Evolutionary conservation across 2,113 vertebrate genomes (phyloP), one percentile per base, ranked within the genome.

Genomic region (Tragelaphus scriptus): DNA sequence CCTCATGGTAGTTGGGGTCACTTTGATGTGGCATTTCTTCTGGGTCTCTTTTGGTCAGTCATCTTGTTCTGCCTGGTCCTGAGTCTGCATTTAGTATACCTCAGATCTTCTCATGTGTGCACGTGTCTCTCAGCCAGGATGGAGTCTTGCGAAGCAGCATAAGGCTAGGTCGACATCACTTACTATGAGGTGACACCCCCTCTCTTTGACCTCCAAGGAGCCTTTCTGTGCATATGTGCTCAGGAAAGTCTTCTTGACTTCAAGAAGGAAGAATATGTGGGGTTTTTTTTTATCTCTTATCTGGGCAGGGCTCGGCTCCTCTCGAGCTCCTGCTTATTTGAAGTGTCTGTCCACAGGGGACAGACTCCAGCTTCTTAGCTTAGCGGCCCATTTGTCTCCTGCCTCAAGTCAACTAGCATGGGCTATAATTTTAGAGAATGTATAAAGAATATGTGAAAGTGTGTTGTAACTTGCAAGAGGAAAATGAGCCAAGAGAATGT

Each of bases 401-500:
- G 36, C 36, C 36, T 77, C 36, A 14, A 77, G 53, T 32, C 53
- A 92, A 30, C n/a, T 36, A 61, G 19, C 25, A 26, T 40, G 36
- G 30, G 32, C 23, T 91, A 23, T 85, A 28, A 86, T 86, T 95
- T 88, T 95, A 89, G 68, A 88, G 51, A 82, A 86, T 40, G 16
- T 90, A 7, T 96, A 47, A 91, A 89, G 65, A 81, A 32, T 81
- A 61, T 36, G 68, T 23, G 59, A 82, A 91, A 40, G 17, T 96
- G 16, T 87, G 10, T 85, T 68, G 14, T 84, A 40, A 40, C 3
- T 77, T 79, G 36, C 28, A 23, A 44, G 86, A 55, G 53, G 30
- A 79, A 95, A 79, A n/a, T 40, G 59, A 90, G 6, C 77, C n/a
- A 40, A 55, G 32, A 17, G 61, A 59, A 28, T 75, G 49, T 88